Conservation (phyloP, 2,888 invertebrate species). For the Macaria liturata region DNA sequence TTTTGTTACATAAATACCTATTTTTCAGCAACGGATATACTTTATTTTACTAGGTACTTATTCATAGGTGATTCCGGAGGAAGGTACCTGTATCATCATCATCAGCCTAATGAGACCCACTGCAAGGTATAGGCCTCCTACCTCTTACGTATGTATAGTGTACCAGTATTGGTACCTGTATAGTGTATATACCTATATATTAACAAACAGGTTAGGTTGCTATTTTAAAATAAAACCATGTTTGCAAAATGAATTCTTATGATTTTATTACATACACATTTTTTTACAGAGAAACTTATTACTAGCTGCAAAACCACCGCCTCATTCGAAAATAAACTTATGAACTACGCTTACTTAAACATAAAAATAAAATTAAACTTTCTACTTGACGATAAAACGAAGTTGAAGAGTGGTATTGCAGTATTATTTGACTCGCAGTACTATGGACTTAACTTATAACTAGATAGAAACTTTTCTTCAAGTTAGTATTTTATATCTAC, state of each 20-base stretch:
- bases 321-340: constrained; percentile 19
- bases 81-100: too few relatives aligned
- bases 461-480: background rate
- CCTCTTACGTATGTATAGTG: too few relatives aligned
- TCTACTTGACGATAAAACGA: constrained; percentile 15
- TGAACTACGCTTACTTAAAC: constrained; percentile 7
- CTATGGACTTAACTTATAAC: constrained; percentile 6
- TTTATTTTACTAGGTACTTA: too few relatives aligned
- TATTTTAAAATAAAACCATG: too few relatives aligned
- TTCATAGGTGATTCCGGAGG: too few relatives aligned
- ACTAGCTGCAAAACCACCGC: constrained; percentile 42
- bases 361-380: constrained; percentile 16
- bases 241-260: constrained; percentile 50
- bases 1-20: too few relatives aligned
- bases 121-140: too few relatives aligned
- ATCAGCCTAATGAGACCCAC: too few relatives aligned
- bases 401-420: constrained; percentile 17
- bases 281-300: constrained; percentile 52
- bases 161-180: too few relatives aligned
- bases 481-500: background rate
- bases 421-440: constrained; percentile 10
- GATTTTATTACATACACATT: constrained; percentile 53
- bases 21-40: too few relatives aligned
- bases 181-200: too few relatives aligned
- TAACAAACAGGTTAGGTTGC: too few relatives aligned